These are phyloP conservation scores for Platycercus adscitus DNA, from an alignment of 2,113 vertebrate species.

Conservation along the genomic window DNA sequence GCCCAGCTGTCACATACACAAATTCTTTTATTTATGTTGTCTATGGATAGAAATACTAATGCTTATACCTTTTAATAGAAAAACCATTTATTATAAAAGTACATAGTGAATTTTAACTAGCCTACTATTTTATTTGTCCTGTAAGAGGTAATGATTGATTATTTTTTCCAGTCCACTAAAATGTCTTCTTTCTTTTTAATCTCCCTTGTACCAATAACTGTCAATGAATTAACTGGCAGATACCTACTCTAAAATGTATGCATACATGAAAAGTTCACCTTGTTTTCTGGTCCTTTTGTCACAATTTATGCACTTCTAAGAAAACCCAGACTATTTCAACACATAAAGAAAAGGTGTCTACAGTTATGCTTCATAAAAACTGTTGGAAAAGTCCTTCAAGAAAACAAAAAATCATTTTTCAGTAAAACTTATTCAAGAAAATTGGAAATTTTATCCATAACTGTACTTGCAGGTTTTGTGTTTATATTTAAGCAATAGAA, in stretches of 20 bases:
- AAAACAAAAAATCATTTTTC: neutral
- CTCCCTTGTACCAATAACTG: neutral
- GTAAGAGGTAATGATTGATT: neutral
- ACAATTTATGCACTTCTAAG: neutral
- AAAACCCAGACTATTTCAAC: neutral
- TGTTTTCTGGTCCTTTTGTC: neutral
- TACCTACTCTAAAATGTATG: neutral
- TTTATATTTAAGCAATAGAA: neutral
- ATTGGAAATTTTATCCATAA: neutral
- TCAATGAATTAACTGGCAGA: neutral
- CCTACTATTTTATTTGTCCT: neutral
- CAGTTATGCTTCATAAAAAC: neutral
- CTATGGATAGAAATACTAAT: slow-evolving; percentile 45
- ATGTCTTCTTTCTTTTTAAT: neutral
- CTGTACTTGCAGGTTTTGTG: neutral
- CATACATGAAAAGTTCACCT: neutral
- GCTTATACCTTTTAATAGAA: slow-evolving; percentile 35
- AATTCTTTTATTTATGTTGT: slow-evolving; percentile 62
- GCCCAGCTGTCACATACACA: slow-evolving; percentile 69
- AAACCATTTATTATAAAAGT: slow-evolving; percentile 12
- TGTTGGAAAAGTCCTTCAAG: neutral
- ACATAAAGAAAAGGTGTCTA: neutral
- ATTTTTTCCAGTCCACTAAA: slow-evolving; percentile 2
- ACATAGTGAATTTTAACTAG: slow-evolving; percentile 44
- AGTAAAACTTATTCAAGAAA: neutral